Percentiles rank a stretch among this genome's conserved stretches.
Conservation (phyloP, 2,888 invertebrate genomes). For the Leptogaster cylindrica region DNA sequence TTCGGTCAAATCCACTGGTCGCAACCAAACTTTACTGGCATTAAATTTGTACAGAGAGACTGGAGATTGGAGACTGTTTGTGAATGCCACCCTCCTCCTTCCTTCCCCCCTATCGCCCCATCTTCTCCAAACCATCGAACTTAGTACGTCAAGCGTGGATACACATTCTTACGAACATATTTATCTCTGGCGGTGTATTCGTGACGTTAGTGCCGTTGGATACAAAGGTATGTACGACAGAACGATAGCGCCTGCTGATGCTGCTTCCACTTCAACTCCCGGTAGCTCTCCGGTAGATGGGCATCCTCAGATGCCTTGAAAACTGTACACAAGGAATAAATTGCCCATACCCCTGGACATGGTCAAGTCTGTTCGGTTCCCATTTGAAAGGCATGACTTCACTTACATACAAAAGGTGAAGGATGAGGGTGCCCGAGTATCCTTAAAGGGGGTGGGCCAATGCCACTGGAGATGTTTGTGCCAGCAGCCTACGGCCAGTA, state of each 20-base stretch:
- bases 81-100: too few species aligned
- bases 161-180: constrained; percentile 42
- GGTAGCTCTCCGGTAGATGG: constrained; percentile 45
- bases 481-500: constrained; percentile 39
- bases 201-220: constrained; percentile 35
- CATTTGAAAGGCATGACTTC: constrained; percentile 52
- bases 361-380: constrained; percentile 50
- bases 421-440: constrained; percentile 48
- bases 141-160: constrained; percentile 35
- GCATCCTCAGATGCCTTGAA: constrained; percentile 48
- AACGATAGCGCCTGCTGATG: constrained; percentile 39
- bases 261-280: constrained; percentile 20
- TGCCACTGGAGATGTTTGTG: constrained; percentile 49
- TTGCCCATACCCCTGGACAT: constrained; percentile 49
- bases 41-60: constrained; percentile 45
- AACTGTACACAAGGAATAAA: constrained; percentile 51
- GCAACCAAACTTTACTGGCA: constrained; percentile 47
- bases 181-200: constrained; percentile 43
- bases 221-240: constrained; percentile 43
- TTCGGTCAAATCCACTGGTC: constrained; percentile 47
- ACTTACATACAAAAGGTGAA: constrained; percentile 50
- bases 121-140: too few species aligned
- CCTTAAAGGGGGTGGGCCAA: constrained; percentile 27
- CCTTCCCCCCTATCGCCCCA: too few species aligned
- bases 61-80: constrained; percentile 31